Percentiles rank a stretch among this genome's conserved stretches.
Evolutionary conservation across 2,888 invertebrate genomes (phyloP).

Genomic region (Coronaproctus castanopsis): DNA sequence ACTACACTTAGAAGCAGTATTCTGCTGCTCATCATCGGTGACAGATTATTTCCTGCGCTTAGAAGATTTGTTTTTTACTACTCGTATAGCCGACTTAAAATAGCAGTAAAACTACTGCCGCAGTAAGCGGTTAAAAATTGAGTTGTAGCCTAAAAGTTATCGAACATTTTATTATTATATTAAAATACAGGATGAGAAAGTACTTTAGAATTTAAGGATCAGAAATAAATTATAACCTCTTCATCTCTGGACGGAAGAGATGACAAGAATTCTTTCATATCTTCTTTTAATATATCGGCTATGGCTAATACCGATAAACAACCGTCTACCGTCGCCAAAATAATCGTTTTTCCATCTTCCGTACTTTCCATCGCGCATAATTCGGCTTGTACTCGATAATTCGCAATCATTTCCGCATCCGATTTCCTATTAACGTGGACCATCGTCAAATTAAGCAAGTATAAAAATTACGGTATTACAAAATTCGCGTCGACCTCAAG

Average conservation of each 20-base stretch:
- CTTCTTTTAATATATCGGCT: slow-evolving; percentile 45
- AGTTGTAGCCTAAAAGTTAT: too few relatives aligned
- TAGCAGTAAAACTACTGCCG: too few relatives aligned
- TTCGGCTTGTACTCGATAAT: slow-evolving; percentile 77
- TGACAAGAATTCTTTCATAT: slow-evolving; percentile 40
- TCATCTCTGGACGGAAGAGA: slow-evolving; percentile 50
- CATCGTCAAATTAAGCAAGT: slow-evolving; percentile 10
- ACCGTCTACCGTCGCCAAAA: slow-evolving; percentile 81
- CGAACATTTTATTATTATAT: too few relatives aligned
- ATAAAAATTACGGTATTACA: too few relatives aligned
- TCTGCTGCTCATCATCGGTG: neutral
- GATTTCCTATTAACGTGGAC: slow-evolving; percentile 50
- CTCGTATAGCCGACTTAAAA: too few relatives aligned
- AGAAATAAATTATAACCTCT: too few relatives aligned
- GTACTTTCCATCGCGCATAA: slow-evolving; percentile 70
- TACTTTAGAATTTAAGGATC: too few relatives aligned
- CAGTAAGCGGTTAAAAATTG: too few relatives aligned
- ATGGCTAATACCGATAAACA: slow-evolving; percentile 76
- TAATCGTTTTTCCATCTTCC: slow-evolving; percentile 58
- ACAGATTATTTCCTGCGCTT: neutral
- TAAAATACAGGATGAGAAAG: too few relatives aligned
- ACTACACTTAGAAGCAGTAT: neutral
- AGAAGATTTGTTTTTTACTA: neutral
- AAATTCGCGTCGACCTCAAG: too few relatives aligned
- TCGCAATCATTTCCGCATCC: slow-evolving; percentile 81